phyloP scores from a whole-genome alignment of 2,888 invertebrate species.

The Scaeva pyrastri region DNA sequence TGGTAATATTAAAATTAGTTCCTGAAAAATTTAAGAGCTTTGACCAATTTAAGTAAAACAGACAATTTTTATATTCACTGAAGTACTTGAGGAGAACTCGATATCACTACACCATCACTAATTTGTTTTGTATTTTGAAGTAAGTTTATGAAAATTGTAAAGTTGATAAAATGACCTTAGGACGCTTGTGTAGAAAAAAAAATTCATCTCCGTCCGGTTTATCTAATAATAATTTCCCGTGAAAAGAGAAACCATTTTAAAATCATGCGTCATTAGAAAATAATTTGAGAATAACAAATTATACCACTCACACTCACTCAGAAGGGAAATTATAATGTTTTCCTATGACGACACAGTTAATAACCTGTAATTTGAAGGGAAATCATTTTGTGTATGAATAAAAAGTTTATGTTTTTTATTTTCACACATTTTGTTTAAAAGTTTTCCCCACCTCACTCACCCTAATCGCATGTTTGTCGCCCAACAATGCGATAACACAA shows the following conservation, averaged over 20 bases:
- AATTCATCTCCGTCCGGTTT: too few species aligned
- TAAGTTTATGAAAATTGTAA: too few species aligned
- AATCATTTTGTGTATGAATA: background rate
- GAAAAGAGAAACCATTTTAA: constrained; percentile 20
- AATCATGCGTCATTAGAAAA: constrained; percentile 1
- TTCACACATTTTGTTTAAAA: background rate
- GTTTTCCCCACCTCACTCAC: background rate
- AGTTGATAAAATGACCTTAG: too few species aligned
- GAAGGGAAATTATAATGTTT: constrained; percentile 33
- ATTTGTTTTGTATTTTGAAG: too few species aligned
- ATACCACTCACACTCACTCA: constrained; percentile 42
- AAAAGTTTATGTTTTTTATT: constrained; percentile 21
- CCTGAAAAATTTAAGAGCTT: too few species aligned
- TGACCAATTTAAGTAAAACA: too few species aligned
- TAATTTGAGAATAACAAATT: constrained; percentile 30
- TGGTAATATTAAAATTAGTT: too few species aligned
- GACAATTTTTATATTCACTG: too few species aligned
- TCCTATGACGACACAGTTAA: constrained; percentile 33
- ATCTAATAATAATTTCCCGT: background rate
- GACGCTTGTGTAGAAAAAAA: too few species aligned
- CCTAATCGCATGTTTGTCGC: constrained; percentile 13
- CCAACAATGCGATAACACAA: constrained; percentile 12
- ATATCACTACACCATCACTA: too few species aligned
- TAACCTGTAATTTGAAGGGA: constrained; percentile 46
- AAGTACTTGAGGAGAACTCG: too few species aligned